Conservation (phyloP, 2,888 invertebrate genomes). For the Drosophila flavopinicola region DNA sequence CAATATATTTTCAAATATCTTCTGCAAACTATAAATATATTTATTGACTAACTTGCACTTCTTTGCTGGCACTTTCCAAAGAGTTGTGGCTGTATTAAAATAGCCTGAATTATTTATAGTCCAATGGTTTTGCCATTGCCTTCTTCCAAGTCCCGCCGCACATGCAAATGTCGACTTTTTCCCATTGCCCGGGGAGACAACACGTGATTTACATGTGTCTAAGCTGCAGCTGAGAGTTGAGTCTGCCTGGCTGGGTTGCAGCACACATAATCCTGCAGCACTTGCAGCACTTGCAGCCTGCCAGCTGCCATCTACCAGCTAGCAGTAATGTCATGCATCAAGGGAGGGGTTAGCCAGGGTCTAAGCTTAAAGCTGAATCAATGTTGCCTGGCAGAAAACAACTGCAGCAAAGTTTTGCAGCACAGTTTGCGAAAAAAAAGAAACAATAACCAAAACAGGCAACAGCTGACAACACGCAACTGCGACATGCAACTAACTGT, state of each 20-base stretch:
- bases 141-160: neutral
- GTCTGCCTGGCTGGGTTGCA: constrained; percentile 13
- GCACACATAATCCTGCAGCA: constrained; percentile 29
- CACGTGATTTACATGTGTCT: constrained; percentile 66
- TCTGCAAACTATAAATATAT: neutral
- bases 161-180: constrained; percentile 34
- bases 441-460: neutral
- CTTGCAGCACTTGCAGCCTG: no score
- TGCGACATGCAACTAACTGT: constrained; percentile 37
- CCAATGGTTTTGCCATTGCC: neutral
- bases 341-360: constrained; percentile 6
- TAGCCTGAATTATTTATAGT: constrained; percentile 7
- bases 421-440: constrained; percentile 6
- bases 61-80: neutral
- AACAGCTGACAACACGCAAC: constrained; percentile 35
- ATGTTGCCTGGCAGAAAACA: constrained; percentile 31
- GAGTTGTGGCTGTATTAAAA: neutral
- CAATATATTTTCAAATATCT: neutral
- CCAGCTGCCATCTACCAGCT: no score
- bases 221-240: constrained; percentile 30
- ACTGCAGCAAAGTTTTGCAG: constrained; percentile 38
- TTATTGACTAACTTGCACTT: neutral
- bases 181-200: constrained; percentile 16
- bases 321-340: constrained; percentile 21
- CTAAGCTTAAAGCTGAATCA: constrained; percentile 32